Evolutionary conservation across 2,113 vertebrate species (phyloP), one percentile per base, ranked within the genome.

Genomic region (Pachypanchax playfairii): DNA sequence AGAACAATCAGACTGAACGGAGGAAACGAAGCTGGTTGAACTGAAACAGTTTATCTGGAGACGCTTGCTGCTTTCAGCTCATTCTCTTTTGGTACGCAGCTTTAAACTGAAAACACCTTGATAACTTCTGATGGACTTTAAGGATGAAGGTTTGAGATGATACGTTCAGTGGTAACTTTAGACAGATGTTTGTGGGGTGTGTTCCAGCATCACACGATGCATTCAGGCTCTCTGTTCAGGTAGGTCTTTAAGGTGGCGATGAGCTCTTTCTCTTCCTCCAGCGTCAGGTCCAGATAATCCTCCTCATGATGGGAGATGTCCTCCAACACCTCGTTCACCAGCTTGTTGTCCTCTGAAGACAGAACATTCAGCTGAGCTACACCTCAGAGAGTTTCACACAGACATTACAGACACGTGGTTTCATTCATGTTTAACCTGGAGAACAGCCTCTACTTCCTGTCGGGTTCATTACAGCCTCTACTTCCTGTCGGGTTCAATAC

Each of bases 251-350:
- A 92, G 75, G 90, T 87, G 4, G 82, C 83, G 48, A 99, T 95
- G 43, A 96, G 89, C 41, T 93, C 70, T 4, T 87, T 89, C 77
- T 99, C 97, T 9, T 99, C 97, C 71, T 99, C 96, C 75, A 99
- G 92, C 0, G 94, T 97, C 60, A 96, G 89, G 83, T 99, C 95
- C 38, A 99, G 92, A 71, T 99, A 97, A 58, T 99, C 97, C 56
- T 99, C 97, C 79, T 99, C 96, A 0, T 98, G 96, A 14, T 89
- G 92, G 1, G 96, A 93, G 26, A 99, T 96, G 82, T 98, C 96
- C 51, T 94, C 94, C 72, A 98, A 36, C 9, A 97, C 93, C 83
- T 98, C 96, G 15, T 93, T 96, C 50, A 99, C 92, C 15, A 94
- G 87, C 78, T 97, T 93, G 0, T 69, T 85, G n/a, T 98, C 95